These are phyloP conservation scores for Meghimatium bilineatum DNA, from an alignment of 2,888 invertebrate species.

Conservation along the genomic window DNA sequence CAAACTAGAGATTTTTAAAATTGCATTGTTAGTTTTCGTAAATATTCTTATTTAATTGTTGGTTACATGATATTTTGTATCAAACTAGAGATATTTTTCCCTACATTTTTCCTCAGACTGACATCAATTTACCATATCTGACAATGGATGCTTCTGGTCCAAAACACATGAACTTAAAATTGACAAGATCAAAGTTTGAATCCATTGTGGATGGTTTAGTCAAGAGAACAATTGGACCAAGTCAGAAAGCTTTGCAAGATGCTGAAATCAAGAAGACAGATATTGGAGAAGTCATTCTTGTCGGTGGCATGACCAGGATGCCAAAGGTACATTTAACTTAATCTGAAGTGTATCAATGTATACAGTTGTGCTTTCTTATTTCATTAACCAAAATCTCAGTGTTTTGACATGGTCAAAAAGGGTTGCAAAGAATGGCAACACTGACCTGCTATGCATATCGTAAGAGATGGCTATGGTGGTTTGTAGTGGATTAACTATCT, in stretches of 20 bases:
- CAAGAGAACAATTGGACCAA: slow-evolving; percentile 83
- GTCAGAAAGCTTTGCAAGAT: slow-evolving; percentile 94
- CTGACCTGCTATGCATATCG: no score
- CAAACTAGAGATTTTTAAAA: no score
- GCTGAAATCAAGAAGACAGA: slow-evolving; percentile 94
- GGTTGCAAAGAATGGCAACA: no score
- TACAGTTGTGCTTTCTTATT: no score
- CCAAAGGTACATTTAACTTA: slow-evolving; percentile 84
- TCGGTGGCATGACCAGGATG: slow-evolving; percentile 99
- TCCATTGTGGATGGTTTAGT: slow-evolving; percentile 86
- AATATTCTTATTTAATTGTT: not conserved
- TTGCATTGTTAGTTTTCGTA: not conserved
- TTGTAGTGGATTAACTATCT: no score
- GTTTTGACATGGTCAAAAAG: no score
- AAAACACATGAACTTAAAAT: slow-evolving; percentile 98
- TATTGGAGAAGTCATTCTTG: slow-evolving; percentile 96
- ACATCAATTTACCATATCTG: slow-evolving; percentile 97
- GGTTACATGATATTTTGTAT: not conserved
- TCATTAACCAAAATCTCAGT: no score
- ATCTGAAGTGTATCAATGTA: not conserved
- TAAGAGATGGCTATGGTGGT: no score
- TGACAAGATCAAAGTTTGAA: slow-evolving; percentile 95
- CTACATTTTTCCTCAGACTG: slow-evolving; percentile 81
- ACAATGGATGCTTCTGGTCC: slow-evolving; percentile 98
- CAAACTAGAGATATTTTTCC: not conserved